A percentile compares a stretch with the other conserved stretches of the same genome.
Evolutionary conservation across 2,113 vertebrate genomes (phyloP).

Genomic region (Hiodon tergisus): DNA sequence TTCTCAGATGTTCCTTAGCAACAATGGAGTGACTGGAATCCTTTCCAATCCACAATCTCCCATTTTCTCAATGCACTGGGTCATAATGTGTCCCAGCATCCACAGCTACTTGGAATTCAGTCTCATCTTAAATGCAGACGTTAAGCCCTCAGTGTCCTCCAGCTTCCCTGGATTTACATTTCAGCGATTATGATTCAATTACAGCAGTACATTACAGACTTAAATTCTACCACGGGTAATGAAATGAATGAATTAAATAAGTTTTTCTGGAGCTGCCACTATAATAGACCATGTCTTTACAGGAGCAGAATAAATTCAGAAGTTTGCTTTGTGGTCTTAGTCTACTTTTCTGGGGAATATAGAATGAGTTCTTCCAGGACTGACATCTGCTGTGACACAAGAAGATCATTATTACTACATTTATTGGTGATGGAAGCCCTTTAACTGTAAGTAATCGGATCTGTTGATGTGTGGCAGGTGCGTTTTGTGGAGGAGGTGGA

Average conservation of each 20-base stretch:
- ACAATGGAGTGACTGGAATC: constrained; percentile 7
- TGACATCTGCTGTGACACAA: no score
- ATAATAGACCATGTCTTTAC: not conserved
- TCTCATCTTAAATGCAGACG: not conserved
- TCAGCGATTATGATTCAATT: not conserved
- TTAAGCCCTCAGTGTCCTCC: not conserved
- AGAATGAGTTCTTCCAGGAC: no score
- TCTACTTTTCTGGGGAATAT: no score
- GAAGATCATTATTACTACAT: no score
- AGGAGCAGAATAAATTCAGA: no score
- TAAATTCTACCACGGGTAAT: no score
- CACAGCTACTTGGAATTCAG: not conserved
- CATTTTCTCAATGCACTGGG: not conserved
- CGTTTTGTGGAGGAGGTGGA: constrained; percentile 82
- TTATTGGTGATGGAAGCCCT: not conserved
- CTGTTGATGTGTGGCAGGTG: constrained; percentile 61
- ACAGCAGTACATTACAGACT: no score
- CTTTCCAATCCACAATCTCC: not conserved
- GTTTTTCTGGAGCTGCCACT: not conserved
- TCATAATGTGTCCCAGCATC: not conserved
- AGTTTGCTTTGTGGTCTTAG: no score
- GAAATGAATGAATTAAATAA: not conserved
- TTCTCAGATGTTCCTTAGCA: constrained; percentile 28
- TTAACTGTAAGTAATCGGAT: not conserved
- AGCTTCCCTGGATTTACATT: not conserved